A percentile compares a stretch with the other conserved stretches of the same genome.
phyloP scores from a whole-genome alignment of 2,797 vertebrate genomes.

The Novumbra hubbsi region DNA sequence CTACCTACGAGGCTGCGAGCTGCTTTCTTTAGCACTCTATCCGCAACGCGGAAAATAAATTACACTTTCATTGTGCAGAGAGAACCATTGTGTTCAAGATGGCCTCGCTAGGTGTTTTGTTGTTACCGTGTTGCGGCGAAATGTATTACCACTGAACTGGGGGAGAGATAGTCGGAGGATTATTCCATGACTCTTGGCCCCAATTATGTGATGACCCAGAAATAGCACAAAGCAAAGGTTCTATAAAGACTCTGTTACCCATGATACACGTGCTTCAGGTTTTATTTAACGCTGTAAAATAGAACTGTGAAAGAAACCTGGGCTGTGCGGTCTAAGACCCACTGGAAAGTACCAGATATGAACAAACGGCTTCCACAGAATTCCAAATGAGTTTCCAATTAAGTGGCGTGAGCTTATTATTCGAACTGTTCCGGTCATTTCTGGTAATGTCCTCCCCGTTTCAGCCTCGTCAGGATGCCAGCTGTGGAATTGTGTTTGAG shows the following conservation, averaged over 20 bases:
- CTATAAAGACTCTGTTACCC: background rate
- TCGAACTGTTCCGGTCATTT: background rate
- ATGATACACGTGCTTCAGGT: background rate
- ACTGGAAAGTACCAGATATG: background rate
- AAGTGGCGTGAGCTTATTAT: background rate
- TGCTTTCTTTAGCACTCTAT: background rate
- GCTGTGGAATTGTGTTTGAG: background rate
- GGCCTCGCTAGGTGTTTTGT: background rate
- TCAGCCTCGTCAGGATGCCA: background rate
- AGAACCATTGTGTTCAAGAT: background rate
- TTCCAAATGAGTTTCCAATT: background rate
- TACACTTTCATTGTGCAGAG: background rate
- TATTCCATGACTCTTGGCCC: background rate
- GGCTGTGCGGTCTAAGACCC: background rate
- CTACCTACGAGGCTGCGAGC: background rate
- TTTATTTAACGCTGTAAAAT: background rate
- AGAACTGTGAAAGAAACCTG: background rate
- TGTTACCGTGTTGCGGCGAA: background rate
- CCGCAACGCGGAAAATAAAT: background rate
- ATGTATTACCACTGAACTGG: background rate
- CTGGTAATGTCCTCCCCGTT: background rate
- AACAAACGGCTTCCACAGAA: background rate
- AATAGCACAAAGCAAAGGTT: background rate
- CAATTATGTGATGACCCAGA: background rate
- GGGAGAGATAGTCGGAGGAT: background rate